Evolutionary conservation across 1,140 invertebrate genomes (phyloP), one percentile per base, ranked within the genome.

Genomic region (Drosophila insularis): DNA sequence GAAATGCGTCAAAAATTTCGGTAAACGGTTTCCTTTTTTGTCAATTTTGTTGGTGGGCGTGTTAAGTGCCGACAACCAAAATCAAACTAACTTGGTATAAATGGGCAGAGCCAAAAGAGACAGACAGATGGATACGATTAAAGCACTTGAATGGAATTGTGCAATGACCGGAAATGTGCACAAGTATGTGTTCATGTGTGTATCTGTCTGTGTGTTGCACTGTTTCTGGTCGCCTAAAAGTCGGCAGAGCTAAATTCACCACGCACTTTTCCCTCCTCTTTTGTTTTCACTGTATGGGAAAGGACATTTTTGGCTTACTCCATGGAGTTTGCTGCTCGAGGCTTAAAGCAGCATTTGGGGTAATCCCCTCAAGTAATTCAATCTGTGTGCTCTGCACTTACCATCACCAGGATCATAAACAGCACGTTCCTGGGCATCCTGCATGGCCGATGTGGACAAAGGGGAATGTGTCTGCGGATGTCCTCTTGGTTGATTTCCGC

Each of bases 361-460:
- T 76, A 78, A 86, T 79, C 71, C 66, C 43, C 70, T 32, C 10
- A 32, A 35, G 27, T 56, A 56, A 56, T 56, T 32, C 54, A 77
- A 74, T 74, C 71, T 67, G 63, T 54, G 64, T 50, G 10, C 17
- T 50, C 43, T 50, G 43, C 17, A 86, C 90, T 91, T 67, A 91
- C 90, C 90, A 89, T 91, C 90, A 54, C 90, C 90, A 7, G 90
- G 89, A 91, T 91, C 90, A 68, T 91, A 91, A 79, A 91, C 82
- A n/a, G 89, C 84, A 43, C 80, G 78, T 55, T 85, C 82, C 67
- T 74, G 76, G 11, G 69, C 65, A 58, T 91, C 86, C 65, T 59
- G 70, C 74, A 73, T 74, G 70, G 68, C 63, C 59, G 63, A 32
- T 68, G 68, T 61, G 54, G 63, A 35, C 53, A 71, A 35, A 23